Evolutionary conservation across 2,888 invertebrate species (phyloP).

Genomic region (Ptilodon capucinus): DNA sequence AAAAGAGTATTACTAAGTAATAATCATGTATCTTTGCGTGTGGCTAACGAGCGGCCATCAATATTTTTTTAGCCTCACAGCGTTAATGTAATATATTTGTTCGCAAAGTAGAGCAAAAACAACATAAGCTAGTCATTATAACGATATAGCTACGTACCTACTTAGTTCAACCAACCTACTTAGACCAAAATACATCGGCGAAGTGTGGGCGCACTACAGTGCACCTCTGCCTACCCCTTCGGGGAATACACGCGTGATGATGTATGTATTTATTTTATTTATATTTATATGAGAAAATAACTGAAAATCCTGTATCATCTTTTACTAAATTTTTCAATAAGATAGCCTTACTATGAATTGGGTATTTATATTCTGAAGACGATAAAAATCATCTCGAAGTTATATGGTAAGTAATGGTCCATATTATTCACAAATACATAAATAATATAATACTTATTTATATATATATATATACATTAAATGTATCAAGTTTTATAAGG

Average conservation of each 20-base stretch:
- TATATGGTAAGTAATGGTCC: conserved; percentile 5
- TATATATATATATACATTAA: not conserved
- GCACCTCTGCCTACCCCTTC: too few species aligned
- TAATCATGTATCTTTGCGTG: not conserved
- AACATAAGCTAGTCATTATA: not conserved
- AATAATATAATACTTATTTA: not conserved
- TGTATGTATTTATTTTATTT: too few species aligned
- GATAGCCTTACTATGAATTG: too few species aligned
- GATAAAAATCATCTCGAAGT: not conserved
- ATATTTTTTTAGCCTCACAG: not conserved
- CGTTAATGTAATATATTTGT: not conserved
- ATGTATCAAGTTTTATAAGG: conserved; percentile 3
- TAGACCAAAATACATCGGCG: too few species aligned
- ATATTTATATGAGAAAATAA: too few species aligned
- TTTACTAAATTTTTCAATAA: too few species aligned
- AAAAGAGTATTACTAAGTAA: not conserved
- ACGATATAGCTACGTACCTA: not conserved
- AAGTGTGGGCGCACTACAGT: too few species aligned
- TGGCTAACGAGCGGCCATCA: not conserved
- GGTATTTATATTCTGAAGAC: too few species aligned
- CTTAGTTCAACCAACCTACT: too few species aligned
- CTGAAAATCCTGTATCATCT: too few species aligned
- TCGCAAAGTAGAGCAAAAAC: not conserved
- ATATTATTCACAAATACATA: conserved; percentile 6
- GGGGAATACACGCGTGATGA: too few species aligned